Evolutionary conservation across 2,113 vertebrate genomes (phyloP).

Genomic region (Menidia beryllina): DNA sequence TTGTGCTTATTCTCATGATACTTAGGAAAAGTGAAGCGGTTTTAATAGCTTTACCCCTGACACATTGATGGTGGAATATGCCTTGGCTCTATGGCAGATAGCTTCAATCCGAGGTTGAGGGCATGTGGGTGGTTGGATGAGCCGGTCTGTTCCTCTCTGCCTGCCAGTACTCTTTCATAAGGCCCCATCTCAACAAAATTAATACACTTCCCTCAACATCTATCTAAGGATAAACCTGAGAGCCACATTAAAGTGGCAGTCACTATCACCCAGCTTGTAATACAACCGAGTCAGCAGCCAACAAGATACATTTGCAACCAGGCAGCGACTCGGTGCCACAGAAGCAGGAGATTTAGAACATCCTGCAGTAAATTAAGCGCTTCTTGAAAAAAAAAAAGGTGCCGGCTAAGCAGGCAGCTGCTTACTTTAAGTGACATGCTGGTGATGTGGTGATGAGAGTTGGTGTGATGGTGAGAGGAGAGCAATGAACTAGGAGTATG

Average conservation of each 20-base stretch:
- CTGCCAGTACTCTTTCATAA: conserved; percentile 56
- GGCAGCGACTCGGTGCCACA: conserved; percentile 61
- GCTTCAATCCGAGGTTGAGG: conserved; percentile 65
- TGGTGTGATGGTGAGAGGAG: conserved; percentile 1
- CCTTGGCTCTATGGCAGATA: conserved; percentile 66
- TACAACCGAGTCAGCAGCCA: conserved; percentile 75
- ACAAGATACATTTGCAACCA: conserved; percentile 73
- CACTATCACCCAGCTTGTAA: conserved; percentile 63
- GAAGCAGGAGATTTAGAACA: conserved; percentile 74
- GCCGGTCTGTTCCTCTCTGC: conserved; percentile 41
- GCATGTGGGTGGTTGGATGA: conserved; percentile 3
- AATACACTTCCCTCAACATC: conserved; percentile 68
- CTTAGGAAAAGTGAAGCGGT: conserved; percentile 80
- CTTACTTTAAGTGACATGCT: conserved; percentile 66
- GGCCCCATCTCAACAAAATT: conserved; percentile 68
- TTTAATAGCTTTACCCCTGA: conserved; percentile 80
- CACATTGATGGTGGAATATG: conserved; percentile 77
- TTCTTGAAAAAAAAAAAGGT: conserved; percentile 72
- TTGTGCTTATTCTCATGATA: conserved; percentile 79
- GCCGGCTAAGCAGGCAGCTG: conserved; percentile 67
- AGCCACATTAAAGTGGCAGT: conserved; percentile 61
- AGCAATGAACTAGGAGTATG: not conserved
- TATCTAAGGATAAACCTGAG: conserved; percentile 76
- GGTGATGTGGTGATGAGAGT: conserved; percentile 47
- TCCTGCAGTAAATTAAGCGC: conserved; percentile 73